phyloP scores from a whole-genome alignment of 1,140 invertebrate species.

The Leptinotarsa defecta region DNA sequence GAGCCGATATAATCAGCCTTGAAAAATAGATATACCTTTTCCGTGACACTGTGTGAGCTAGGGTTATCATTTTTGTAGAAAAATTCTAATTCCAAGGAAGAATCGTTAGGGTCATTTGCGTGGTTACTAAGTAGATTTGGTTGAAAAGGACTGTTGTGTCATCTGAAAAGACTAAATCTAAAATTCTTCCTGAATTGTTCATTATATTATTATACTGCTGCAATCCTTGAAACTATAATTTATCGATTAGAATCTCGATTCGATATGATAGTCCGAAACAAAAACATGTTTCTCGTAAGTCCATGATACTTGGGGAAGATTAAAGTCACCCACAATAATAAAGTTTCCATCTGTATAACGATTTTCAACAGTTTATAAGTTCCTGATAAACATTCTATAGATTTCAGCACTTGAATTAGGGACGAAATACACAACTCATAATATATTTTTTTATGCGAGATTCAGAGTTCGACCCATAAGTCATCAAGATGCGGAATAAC shows the following conservation, averaged over 20 bases:
- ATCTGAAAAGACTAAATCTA: conserved; percentile 14
- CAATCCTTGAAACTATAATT: background rate
- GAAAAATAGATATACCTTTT: conserved; percentile 6
- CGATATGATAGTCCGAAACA: background rate
- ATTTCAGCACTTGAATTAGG: background rate
- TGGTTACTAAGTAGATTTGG: background rate
- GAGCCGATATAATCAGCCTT: background rate
- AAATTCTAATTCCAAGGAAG: background rate
- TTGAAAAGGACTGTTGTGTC: background rate
- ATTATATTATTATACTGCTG: conserved; percentile 5
- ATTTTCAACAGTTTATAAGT: background rate
- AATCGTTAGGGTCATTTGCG: background rate
- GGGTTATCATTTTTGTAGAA: background rate
- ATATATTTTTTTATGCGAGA: background rate
- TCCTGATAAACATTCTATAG: background rate
- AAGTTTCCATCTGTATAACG: background rate
- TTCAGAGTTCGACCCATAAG: background rate
- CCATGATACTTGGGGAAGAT: background rate
- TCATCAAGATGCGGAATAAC: background rate
- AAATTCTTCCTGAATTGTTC: background rate
- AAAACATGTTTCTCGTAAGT: background rate
- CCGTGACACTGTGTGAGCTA: background rate
- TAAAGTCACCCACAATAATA: background rate
- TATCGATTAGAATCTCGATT: background rate
- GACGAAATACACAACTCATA: background rate